Percentiles rank a stretch among this genome's conserved stretches.
Conservation (phyloP, 1,140 invertebrate genomes). For the Neocloeon triangulifer region DNA sequence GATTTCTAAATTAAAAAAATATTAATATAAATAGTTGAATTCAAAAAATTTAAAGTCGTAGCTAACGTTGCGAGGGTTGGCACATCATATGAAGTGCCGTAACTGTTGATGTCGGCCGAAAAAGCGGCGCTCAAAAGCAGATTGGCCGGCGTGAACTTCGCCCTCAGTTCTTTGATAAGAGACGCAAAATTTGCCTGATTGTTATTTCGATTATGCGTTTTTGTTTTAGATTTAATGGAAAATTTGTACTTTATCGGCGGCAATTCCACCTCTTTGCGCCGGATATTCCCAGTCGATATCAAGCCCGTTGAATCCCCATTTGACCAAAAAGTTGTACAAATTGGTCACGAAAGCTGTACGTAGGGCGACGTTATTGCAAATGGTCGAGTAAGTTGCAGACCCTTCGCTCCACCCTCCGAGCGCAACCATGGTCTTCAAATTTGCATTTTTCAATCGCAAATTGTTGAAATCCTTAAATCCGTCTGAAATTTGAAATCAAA, state of each 20-base stretch:
- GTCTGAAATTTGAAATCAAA: constrained; percentile 15
- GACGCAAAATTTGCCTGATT: constrained; percentile 48
- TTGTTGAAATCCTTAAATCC: constrained; percentile 28
- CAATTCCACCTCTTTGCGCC: constrained; percentile 18
- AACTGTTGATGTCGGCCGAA: constrained; percentile 34
- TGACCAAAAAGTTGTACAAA: constrained; percentile 11
- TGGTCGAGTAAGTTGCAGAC: constrained; percentile 34
- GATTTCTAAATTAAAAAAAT: constrained; percentile 21
- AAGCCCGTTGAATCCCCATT: constrained; percentile 20
- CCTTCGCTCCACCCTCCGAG: constrained; percentile 61
- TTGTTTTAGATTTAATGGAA: too few species aligned
- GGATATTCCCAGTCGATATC: constrained; percentile 26
- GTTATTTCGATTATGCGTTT: too few species aligned
- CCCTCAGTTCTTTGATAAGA: constrained; percentile 43
- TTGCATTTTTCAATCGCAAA: constrained; percentile 34
- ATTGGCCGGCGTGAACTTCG: constrained; percentile 40
- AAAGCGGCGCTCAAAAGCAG: constrained; percentile 59
- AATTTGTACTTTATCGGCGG: constrained; percentile 20
- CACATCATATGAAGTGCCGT: constrained; percentile 10
- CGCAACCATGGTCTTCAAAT: constrained; percentile 40
- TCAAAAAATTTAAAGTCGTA: background rate
- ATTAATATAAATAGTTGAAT: too few species aligned
- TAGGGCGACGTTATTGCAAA: constrained; percentile 12
- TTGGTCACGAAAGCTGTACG: constrained; percentile 14
- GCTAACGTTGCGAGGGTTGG: constrained; percentile 8